Percentiles rank a stretch among this genome's conserved stretches.
Conservation (phyloP, 1,140 invertebrate species). For the Lepidostoma basale region DNA sequence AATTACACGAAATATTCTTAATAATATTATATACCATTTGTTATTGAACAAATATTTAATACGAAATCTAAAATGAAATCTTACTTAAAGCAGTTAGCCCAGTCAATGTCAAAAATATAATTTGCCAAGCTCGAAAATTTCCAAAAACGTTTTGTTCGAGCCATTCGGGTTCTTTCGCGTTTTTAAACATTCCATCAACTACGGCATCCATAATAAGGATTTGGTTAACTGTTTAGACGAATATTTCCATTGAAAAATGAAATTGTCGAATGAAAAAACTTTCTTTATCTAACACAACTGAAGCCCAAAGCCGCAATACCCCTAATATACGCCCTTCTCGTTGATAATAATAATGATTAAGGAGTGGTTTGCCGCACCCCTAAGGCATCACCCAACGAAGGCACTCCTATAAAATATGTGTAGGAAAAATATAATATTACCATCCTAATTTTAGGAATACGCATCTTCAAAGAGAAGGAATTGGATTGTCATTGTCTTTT, state of each 20-base stretch:
- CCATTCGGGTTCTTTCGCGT: slow-evolving; percentile 62
- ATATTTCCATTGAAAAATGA: too few relatives aligned
- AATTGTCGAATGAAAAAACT: too few relatives aligned
- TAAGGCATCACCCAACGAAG: neutral
- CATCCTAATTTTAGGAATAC: too few relatives aligned
- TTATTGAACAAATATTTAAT: too few relatives aligned
- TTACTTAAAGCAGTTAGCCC: slow-evolving; percentile 62
- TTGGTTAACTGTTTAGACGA: too few relatives aligned
- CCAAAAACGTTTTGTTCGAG: slow-evolving; percentile 63
- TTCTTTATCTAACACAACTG: neutral
- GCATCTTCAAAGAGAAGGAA: too few relatives aligned
- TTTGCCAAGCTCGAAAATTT: slow-evolving; percentile 68
- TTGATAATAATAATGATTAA: slow-evolving; percentile 8
- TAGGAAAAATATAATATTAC: too few relatives aligned
- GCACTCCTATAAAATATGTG: slow-evolving; percentile 6
- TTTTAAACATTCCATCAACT: slow-evolving; percentile 50
- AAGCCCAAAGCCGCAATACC: too few relatives aligned
- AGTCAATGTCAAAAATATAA: slow-evolving; percentile 66
- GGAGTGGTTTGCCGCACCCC: slow-evolving; percentile 28
- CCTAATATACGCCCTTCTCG: slow-evolving; percentile 5
- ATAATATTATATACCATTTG: too few relatives aligned
- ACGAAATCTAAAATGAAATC: slow-evolving; percentile 47
- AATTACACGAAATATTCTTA: too few relatives aligned
- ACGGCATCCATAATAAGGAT: slow-evolving; percentile 52
- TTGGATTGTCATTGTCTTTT: too few relatives aligned